phyloP scores from a whole-genome alignment of 1,140 invertebrate genomes.

The Rhagoletis zephyria region DNA sequence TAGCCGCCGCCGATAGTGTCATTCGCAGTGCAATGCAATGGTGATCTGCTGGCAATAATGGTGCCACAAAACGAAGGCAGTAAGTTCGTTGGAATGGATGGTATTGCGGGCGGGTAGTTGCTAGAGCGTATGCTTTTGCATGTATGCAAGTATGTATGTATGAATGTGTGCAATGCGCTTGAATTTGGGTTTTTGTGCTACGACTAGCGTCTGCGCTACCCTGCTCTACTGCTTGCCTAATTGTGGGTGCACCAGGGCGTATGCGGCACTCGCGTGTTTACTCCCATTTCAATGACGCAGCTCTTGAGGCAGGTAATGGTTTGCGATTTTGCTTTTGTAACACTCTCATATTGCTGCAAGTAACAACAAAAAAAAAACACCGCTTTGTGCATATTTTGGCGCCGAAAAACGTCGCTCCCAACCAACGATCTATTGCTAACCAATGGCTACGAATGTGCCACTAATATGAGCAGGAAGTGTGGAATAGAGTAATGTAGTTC shows the following conservation, averaged over 20 bases:
- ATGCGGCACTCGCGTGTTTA: neutral
- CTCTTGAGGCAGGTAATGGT: neutral
- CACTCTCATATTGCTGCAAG: neutral
- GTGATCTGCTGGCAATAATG: neutral
- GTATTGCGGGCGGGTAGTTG: neutral
- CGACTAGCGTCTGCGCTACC: neutral
- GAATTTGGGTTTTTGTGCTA: conserved; percentile 40
- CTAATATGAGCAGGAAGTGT: neutral
- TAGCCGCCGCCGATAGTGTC: neutral
- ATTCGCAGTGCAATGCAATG: neutral
- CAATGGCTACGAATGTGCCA: neutral
- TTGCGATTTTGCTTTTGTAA: neutral
- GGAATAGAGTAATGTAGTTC: neutral
- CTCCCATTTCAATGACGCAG: neutral
- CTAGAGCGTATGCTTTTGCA: no score
- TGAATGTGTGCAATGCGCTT: neutral
- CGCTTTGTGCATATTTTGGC: neutral
- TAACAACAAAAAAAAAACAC: neutral
- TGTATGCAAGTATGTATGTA: no score
- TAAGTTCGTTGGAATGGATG: neutral
- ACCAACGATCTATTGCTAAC: neutral
- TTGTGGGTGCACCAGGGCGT: no score
- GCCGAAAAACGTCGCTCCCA: neutral
- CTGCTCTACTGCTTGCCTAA: neutral
- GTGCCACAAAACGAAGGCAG: neutral